Evolutionary conservation across 2,113 vertebrate genomes (phyloP), one percentile per base, ranked within the genome.

Genomic region (Ophiodon elongatus): DNA sequence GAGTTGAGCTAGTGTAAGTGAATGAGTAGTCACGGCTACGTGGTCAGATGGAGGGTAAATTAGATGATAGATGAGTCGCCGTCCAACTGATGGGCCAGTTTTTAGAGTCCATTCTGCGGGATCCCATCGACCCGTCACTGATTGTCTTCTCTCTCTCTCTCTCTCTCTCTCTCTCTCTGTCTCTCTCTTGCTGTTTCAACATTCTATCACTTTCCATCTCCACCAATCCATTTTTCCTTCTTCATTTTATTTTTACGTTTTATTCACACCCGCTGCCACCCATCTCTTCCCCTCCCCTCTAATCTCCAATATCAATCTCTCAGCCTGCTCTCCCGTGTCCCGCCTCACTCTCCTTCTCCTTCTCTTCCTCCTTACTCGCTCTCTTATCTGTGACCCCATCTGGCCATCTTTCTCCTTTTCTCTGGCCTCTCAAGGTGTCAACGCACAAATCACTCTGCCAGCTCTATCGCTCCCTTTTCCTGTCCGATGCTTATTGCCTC

Each of bases 21-120:
- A 94, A 90, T 90, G 91, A 91, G 93, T 89, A 79, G 89, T 89
- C 82, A 87, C 83, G 85, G 88, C 83, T 81, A 66, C 77, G 87
- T 67, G 77, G 83, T 91, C 86, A 79, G 90, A 92, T 54, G 69
- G 83, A 67, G 85, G 78, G 68, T 89, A 94, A 94, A 94, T 91
- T 89, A 91, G 87, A 91, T 92, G 92, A 94, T 88, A 83, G 92
- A 94, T 88, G 92, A 91, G 89, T 80, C 57, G 50, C 88, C 86
- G 86, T 91, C 84, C 64, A 39, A 66, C 86, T 86, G 89, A 92
- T 91, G 88, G 90, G 82, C 83, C 79, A 57, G 63, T 88, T 92
- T 45, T 89, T 87, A 87, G 80, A 91, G 89, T 91, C 83, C 88
- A 88, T 91, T 88, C 89, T 84, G 82, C 65, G 77, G 62, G 62